Evolutionary conservation across 2,797 vertebrate species (phyloP).

Genomic region (Poeciliopsis infans): DNA sequence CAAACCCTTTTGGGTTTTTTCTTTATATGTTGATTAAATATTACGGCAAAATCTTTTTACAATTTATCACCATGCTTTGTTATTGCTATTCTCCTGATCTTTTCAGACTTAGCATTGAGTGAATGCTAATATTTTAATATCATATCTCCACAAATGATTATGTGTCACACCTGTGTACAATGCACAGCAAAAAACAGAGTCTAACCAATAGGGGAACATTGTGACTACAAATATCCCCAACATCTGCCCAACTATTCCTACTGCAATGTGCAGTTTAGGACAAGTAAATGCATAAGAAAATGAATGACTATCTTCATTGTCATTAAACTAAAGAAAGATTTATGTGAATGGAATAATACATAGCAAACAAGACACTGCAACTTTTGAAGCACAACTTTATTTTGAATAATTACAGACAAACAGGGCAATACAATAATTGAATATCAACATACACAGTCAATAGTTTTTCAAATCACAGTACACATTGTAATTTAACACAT

Average conservation of each 20-base stretch:
- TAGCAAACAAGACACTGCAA: neutral
- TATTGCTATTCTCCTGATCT: neutral
- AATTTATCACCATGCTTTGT: neutral
- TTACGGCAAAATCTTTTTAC: neutral
- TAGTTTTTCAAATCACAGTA: conserved; percentile 3
- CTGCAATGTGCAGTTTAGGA: neutral
- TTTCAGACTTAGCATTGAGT: neutral
- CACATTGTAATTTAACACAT: conserved; percentile 15
- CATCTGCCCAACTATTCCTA: neutral
- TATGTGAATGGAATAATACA: neutral
- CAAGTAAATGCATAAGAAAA: neutral
- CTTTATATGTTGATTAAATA: neutral
- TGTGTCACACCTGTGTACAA: neutral
- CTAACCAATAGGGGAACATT: neutral
- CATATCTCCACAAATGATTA: neutral
- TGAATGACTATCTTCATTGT: neutral
- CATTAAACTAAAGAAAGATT: neutral
- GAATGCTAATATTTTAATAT: neutral
- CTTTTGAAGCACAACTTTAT: conserved; percentile 46
- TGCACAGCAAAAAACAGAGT: neutral
- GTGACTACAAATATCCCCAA: neutral
- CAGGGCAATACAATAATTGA: conserved; percentile 18
- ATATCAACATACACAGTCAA: conserved; percentile 13
- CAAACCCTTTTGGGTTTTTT: neutral
- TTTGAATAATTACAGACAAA: conserved; percentile 55